Percentiles rank a stretch among this genome's conserved stretches.
Evolutionary conservation across 2,888 invertebrate genomes (phyloP).

Genomic region (Dyspetes luteomarginatus): DNA sequence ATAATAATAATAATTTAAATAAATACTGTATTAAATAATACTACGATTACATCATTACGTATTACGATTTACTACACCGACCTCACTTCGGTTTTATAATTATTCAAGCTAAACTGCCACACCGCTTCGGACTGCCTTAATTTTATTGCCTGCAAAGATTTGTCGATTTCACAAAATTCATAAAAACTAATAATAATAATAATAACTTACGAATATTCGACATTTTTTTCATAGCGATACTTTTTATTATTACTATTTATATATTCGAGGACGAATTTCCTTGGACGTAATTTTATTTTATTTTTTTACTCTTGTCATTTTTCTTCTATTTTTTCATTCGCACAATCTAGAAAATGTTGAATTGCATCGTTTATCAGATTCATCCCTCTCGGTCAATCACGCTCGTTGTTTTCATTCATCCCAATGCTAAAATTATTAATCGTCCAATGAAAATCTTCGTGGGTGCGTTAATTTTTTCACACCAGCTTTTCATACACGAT

Average conservation of each 20-base stretch:
- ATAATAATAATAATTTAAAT: constrained; percentile 34
- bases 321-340: constrained; percentile 7
- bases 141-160: background rate
- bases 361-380: constrained; percentile 35
- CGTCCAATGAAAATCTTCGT: constrained; percentile 33
- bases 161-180: constrained; percentile 12
- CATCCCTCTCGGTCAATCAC: constrained; percentile 13
- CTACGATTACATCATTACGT: constrained; percentile 16
- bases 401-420: constrained; percentile 26
- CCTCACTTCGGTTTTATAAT: constrained; percentile 4
- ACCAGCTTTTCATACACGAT: no score
- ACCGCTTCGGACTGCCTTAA: background rate
- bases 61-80: constrained; percentile 20
- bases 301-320: constrained; percentile 4
- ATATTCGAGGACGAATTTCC: constrained; percentile 61
- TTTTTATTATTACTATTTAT: constrained; percentile 42
- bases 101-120: constrained; percentile 29
- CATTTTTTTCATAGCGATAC: constrained; percentile 39
- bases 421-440: constrained; percentile 32
- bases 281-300: constrained; percentile 56
- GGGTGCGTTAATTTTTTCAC: no score
- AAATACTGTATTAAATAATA: constrained; percentile 24
- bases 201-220: constrained; percentile 51
- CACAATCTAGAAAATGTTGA: constrained; percentile 33
- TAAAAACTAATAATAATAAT: constrained; percentile 41